A percentile compares a stretch with the other conserved stretches of the same genome.
Evolutionary conservation across 2,797 vertebrate species (phyloP).

Genomic region (Danio jaintianensis): DNA sequence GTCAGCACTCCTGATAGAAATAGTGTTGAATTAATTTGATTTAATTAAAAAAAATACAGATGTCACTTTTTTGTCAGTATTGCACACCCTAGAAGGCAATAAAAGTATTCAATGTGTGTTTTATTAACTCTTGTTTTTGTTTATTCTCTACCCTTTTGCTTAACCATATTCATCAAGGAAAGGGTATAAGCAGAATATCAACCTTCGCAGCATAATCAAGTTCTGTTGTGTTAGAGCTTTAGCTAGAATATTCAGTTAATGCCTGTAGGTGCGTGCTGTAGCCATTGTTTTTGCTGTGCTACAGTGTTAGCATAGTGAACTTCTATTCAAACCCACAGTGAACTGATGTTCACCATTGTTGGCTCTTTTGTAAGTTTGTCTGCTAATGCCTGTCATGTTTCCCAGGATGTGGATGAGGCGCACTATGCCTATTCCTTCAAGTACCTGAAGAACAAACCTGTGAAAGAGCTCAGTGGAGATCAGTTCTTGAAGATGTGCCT

Average conservation of each 20-base stretch:
- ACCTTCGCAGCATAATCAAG: background rate
- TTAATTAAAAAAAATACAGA: no score
- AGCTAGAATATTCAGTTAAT: constrained; percentile 10
- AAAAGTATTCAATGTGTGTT: background rate
- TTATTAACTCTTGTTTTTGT: constrained; percentile 23
- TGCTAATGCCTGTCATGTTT: constrained; percentile 5
- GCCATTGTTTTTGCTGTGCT: background rate
- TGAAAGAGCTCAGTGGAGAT: constrained; percentile 96
- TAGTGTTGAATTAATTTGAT: no score
- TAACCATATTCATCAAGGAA: constrained; percentile 37
- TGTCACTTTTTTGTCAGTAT: no score
- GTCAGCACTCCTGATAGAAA: no score
- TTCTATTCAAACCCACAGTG: background rate
- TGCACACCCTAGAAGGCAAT: no score
- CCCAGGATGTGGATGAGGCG: constrained; percentile 94
- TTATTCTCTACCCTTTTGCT: constrained; percentile 8
- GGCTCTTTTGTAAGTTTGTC: background rate
- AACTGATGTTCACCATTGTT: constrained; percentile 3
- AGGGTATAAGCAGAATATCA: constrained; percentile 36
- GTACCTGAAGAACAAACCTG: constrained; percentile 97
- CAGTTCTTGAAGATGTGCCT: constrained; percentile 97
- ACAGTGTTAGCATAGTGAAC: background rate
- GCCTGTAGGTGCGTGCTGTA: background rate
- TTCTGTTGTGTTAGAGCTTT: constrained; percentile 21
- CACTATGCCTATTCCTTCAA: constrained; percentile 98